Evolutionary conservation across 2,888 invertebrate genomes (phyloP), one percentile per base, ranked within the genome.

Genomic region (Phragmatobia fuliginosa): DNA sequence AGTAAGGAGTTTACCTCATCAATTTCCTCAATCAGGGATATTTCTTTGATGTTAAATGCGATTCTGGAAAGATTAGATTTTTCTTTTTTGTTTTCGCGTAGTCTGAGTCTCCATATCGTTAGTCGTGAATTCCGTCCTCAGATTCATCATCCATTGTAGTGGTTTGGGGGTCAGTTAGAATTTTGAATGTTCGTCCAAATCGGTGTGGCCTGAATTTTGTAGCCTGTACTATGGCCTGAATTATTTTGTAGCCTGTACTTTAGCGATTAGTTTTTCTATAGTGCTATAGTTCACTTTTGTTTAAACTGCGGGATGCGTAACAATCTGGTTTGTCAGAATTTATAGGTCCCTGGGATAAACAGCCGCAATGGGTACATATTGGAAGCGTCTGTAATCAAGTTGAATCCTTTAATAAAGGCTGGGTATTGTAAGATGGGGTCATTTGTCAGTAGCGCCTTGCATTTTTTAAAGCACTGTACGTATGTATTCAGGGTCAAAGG

Each of bases 221-320:
- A 4, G 60, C 60, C 60, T 33, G 33, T 3, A 60, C 60, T 0
- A 73, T 72, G 7, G 4, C 33, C 33, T 5, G n/a, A n/a, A n/a
- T n/a, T n/a, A n/a, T n/a, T 60, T 60, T 18, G 60, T 60, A 4
- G 60, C 60, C 60, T 33, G 33, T 3, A 60, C 60, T 33, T 5
- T 33, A 2, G 74, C 77, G 1, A 77, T 18, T 4, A 66, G 38
- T 49, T 76, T 71, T 38, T 76, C 75, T 0, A 70, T 76, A 0
- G 68, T 67, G 11, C 69, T 71, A n/a, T 77, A 77, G 32, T 73
- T 77, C 74, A 11, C 68, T 68, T 16, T 60, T 52, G n/a, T 74
- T 75, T 31, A 73, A 33, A 0, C 72, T 78, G 0, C 75, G 66
- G 4, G 74, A 78, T 0, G 78, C 78, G 36, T 66, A 73, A 10